Conservation (phyloP, 2,797 vertebrate genomes). For the Poeciliopsis gracilis region DNA sequence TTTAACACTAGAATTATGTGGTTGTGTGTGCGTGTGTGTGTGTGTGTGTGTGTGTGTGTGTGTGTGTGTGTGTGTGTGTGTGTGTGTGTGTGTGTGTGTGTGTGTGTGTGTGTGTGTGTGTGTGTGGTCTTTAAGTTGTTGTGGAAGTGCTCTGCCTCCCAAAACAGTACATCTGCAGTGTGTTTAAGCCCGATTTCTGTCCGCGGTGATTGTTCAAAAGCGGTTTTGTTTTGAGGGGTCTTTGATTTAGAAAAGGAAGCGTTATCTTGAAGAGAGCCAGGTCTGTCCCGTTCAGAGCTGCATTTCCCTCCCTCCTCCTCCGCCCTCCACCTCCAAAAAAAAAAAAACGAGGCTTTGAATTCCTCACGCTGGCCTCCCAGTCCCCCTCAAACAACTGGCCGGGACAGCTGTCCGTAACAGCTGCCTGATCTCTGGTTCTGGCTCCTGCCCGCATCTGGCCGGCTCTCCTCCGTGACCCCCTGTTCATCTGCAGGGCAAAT, state of each 20-base stretch:
- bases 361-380: conserved; percentile 42
- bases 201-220: background rate
- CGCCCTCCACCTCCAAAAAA: no score
- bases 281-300: conserved; percentile 17
- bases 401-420: conserved; percentile 69
- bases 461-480: conserved; percentile 17
- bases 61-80: background rate
- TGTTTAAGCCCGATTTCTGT: background rate
- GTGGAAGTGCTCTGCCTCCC: background rate
- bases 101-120: background rate
- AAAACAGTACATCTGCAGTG: background rate
- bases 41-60: background rate
- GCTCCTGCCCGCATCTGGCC: conserved; percentile 47
- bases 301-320: background rate
- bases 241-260: conserved; percentile 12
- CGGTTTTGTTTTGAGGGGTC: background rate
- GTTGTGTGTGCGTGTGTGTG: background rate
- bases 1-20: background rate
- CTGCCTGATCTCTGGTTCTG: conserved; percentile 61
- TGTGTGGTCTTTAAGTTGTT: background rate
- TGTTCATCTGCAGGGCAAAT: conserved; percentile 21
- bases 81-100: background rate
- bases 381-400: conserved; percentile 57
- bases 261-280: background rate
- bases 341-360: conserved; percentile 34